phyloP scores from a whole-genome alignment of 2,888 invertebrate species.

The Sthenelais limicola region DNA sequence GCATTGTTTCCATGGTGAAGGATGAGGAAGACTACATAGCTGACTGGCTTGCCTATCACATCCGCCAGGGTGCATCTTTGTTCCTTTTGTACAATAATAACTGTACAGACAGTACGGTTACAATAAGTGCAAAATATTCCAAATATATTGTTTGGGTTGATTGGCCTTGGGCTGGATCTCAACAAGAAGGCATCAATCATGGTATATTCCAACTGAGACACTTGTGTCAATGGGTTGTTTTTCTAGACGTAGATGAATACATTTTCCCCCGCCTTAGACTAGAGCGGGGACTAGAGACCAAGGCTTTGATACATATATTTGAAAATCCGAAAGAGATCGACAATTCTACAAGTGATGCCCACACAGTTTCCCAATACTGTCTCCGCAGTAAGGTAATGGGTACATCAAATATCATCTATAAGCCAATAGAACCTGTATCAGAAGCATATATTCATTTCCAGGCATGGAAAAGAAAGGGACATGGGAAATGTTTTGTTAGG shows the following conservation, averaged over 20 bases:
- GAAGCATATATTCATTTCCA: background rate
- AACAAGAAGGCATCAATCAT: background rate
- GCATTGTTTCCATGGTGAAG: constrained; percentile 8
- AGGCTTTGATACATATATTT: too few species aligned
- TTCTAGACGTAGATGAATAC: constrained; percentile 2
- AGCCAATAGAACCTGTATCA: background rate
- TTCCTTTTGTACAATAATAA: constrained; percentile 6
- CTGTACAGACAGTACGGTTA: background rate
- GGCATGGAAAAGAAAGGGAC: background rate
- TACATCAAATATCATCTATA: background rate
- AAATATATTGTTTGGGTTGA: background rate
- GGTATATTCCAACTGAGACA: background rate
- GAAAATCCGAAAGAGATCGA: background rate
- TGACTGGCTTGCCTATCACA: constrained; percentile 13
- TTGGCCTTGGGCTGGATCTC: constrained; percentile 1
- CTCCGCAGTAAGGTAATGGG: background rate
- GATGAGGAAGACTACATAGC: background rate
- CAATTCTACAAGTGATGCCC: background rate
- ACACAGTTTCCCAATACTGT: background rate
- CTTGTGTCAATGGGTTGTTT: background rate
- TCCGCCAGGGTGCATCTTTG: background rate
- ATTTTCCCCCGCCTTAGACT: background rate
- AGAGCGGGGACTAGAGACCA: too few species aligned
- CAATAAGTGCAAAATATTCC: background rate
- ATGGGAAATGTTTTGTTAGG: background rate